A percentile compares a stretch with the other conserved stretches of the same genome.
phyloP scores from a whole-genome alignment of 1,140 invertebrate species.

The Drosophila sproati region DNA sequence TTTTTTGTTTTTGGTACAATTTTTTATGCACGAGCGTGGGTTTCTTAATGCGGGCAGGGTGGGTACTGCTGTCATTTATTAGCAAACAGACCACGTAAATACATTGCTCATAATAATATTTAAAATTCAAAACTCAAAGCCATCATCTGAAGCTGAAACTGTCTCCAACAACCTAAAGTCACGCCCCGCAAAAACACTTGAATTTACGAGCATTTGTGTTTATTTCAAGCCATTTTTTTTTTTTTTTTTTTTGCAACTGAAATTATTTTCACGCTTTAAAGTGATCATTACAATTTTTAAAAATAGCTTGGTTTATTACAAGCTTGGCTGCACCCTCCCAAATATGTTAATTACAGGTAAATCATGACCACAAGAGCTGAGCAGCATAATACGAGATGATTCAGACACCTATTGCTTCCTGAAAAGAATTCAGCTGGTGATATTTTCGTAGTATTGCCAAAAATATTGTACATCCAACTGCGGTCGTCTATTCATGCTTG shows the following conservation, averaged over 20 bases:
- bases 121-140: conserved; percentile 43
- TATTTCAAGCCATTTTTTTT: conserved; percentile 60
- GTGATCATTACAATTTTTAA: conserved; percentile 51
- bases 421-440: not conserved
- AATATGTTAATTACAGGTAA: conserved; percentile 30
- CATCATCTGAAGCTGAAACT: conserved; percentile 31
- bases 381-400: conserved; percentile 54
- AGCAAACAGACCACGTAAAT: conserved; percentile 71
- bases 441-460: not conserved
- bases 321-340: conserved; percentile 47
- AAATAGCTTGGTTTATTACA: conserved; percentile 55
- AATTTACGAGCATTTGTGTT: conserved; percentile 54
- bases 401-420: conserved; percentile 16
- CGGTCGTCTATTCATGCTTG: conserved; percentile 3
- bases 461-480: not conserved
- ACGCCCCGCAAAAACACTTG: conserved; percentile 65
- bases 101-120: conserved; percentile 59
- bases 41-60: conserved; percentile 25
- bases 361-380: conserved; percentile 20
- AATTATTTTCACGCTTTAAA: conserved; percentile 39
- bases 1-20: conserved; percentile 11
- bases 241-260: conserved; percentile 22
- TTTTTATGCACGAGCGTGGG: conserved; percentile 44
- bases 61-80: conserved; percentile 44
- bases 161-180: conserved; percentile 73